phyloP scores from a whole-genome alignment of 1,140 invertebrate genomes.

The Rhagoletis zephyria region DNA sequence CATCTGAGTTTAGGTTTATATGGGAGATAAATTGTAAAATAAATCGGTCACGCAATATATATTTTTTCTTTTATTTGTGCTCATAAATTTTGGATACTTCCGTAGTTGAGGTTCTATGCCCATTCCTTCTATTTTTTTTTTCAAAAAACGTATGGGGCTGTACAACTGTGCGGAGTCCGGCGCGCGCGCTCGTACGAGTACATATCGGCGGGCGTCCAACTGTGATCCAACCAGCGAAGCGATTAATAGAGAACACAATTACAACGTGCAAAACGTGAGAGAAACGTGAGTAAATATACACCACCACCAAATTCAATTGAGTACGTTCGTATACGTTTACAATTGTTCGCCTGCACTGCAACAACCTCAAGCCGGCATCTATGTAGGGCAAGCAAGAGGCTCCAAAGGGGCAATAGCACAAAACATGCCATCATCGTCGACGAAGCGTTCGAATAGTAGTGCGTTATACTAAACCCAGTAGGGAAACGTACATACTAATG shows the following conservation, averaged over 20 bases:
- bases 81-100: no score
- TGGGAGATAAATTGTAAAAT: no score
- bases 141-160: no score
- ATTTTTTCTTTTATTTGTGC: no score
- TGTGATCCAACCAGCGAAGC: not conserved
- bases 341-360: not conserved
- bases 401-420: not conserved
- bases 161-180: not conserved
- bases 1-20: no score
- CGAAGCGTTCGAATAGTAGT: not conserved
- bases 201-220: not conserved
- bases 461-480: no score
- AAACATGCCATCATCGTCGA: not conserved
- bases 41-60: no score
- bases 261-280: slow-evolving; percentile 49
- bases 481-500: no score
- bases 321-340: not conserved
- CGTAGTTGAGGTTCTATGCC: no score
- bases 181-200: not conserved
- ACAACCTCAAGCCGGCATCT: not conserved
- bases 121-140: no score
- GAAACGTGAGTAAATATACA: slow-evolving; percentile 34
- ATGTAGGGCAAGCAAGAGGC: not conserved
- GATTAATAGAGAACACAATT: slow-evolving; percentile 12
- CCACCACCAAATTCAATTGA: not conserved